Conservation (phyloP, 2,888 invertebrate species). For the Marronus borbonicus region DNA sequence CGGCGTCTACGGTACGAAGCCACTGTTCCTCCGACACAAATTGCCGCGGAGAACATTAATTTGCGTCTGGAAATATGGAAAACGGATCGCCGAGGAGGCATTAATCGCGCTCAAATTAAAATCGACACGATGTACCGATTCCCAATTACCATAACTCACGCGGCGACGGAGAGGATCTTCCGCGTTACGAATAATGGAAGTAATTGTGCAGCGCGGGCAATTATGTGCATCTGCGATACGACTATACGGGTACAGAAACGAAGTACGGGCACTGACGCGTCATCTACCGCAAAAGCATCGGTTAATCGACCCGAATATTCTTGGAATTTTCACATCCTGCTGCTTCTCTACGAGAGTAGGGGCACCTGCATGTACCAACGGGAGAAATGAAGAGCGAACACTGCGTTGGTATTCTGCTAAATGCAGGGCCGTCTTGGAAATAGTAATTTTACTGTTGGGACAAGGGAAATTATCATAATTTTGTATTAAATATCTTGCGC, state of each 20-base stretch:
- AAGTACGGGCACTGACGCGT: neutral
- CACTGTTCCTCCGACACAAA: neutral
- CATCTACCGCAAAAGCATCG: neutral
- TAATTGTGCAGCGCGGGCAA: constrained; percentile 31
- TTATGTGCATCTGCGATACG: constrained; percentile 42
- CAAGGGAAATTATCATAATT: no score
- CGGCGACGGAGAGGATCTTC: constrained; percentile 17
- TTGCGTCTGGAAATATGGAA: constrained; percentile 27
- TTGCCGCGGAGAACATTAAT: neutral
- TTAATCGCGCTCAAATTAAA: constrained; percentile 31
- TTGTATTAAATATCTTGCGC: no score
- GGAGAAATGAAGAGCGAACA: neutral
- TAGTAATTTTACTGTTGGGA: no score
- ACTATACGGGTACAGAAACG: neutral
- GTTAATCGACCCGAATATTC: constrained; percentile 35
- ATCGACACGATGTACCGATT: constrained; percentile 28
- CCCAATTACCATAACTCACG: constrained; percentile 30
- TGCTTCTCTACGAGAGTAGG: neutral
- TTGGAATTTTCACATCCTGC: constrained; percentile 37
- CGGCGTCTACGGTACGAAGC: no score
- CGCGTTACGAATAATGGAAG: constrained; percentile 20
- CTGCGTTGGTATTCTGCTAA: neutral
- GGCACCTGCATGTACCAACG: neutral
- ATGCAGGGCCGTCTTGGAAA: neutral
- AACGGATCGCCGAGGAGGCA: constrained; percentile 9